phyloP scores from a whole-genome alignment of 2,113 vertebrate species.

The Menidia beryllina region DNA sequence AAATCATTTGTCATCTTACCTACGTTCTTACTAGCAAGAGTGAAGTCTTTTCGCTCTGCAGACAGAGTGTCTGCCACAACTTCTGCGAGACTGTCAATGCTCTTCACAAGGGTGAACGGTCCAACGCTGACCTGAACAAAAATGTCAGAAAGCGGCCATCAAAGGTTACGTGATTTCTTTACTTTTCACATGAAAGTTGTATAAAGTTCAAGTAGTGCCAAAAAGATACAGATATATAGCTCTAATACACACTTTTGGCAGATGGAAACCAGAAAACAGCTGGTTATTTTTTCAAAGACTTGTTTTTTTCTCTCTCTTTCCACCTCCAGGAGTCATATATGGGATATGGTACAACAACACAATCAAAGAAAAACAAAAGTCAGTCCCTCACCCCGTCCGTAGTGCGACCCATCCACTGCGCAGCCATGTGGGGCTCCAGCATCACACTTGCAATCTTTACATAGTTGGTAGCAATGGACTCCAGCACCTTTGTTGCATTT shows the following conservation, averaged over 20 bases:
- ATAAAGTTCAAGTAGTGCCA: neutral
- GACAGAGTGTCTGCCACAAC: conserved; percentile 73
- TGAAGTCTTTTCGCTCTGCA: conserved; percentile 68
- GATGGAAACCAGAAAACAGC: neutral
- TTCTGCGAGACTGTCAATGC: conserved; percentile 77
- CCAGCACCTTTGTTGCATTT: conserved; percentile 53
- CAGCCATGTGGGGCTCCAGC: conserved; percentile 64
- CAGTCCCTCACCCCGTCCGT: conserved; percentile 65
- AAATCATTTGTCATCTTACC: conserved; percentile 58
- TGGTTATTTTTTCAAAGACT: no score
- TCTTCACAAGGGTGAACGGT: conserved; percentile 77
- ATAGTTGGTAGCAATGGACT: conserved; percentile 71
- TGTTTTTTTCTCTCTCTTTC: no score
- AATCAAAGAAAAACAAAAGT: neutral
- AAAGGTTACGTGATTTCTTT: neutral
- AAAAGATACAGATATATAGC: neutral
- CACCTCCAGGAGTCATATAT: no score
- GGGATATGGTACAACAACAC: neutral
- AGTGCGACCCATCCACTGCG: conserved; percentile 64
- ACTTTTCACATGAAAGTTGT: neutral
- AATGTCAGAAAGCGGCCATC: neutral
- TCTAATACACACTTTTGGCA: neutral
- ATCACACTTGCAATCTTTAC: conserved; percentile 66
- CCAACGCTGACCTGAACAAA: conserved; percentile 61
- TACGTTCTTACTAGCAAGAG: conserved; percentile 82